phyloP scores from a whole-genome alignment of 2,113 vertebrate species.

The Melanerpes formicivorus region DNA sequence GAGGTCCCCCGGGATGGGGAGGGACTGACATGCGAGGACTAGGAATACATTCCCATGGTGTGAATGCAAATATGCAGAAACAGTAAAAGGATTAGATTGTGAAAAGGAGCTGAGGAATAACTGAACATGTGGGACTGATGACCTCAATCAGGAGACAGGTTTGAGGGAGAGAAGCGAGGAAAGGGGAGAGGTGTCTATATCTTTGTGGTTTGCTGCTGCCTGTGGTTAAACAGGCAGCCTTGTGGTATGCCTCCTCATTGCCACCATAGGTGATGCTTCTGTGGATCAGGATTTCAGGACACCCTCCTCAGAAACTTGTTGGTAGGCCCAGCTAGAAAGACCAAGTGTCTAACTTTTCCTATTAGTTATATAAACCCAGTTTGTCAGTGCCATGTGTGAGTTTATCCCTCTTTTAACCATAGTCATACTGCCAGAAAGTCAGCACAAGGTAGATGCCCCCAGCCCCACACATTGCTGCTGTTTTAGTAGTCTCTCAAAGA shows the following conservation, averaged over 20 bases:
- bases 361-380: background rate
- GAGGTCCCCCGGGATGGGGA: background rate
- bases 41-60: background rate
- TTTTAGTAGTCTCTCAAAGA: background rate
- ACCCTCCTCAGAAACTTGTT: background rate
- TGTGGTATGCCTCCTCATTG: accelerated
- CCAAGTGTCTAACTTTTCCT: background rate
- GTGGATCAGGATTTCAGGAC: background rate
- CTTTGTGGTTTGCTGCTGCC: background rate
- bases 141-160: background rate
- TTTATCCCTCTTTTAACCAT: background rate
- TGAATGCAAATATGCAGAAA: background rate
- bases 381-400: background rate
- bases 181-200: background rate
- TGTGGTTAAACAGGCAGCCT: background rate
- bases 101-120: background rate
- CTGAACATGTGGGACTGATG: background rate
- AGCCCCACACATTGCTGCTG: accelerated
- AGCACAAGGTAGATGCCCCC: background rate
- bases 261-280: background rate
- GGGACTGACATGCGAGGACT: background rate
- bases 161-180: background rate
- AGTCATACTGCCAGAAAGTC: background rate
- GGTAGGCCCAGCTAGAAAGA: background rate
- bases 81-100: background rate